These are phyloP conservation scores for Drosophila kohkoa DNA, from an alignment of 1,140 invertebrate species.

Conservation along the genomic window DNA sequence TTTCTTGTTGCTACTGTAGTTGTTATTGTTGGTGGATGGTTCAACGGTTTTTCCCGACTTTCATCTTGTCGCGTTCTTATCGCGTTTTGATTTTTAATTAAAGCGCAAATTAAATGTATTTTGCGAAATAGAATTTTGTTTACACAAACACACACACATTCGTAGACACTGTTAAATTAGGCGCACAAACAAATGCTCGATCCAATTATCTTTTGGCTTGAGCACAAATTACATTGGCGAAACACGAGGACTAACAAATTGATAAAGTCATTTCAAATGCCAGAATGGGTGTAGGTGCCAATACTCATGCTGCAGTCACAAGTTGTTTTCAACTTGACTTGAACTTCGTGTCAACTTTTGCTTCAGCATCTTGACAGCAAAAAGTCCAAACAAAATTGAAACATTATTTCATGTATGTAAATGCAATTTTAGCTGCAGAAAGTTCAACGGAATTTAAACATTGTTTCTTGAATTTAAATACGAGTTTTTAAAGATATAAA, in stretches of 20 bases:
- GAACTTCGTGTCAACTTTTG: slow-evolving; percentile 67
- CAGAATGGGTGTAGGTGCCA: not conserved
- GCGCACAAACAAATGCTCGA: slow-evolving; percentile 59
- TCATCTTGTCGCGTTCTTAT: slow-evolving; percentile 67
- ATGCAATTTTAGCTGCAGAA: not conserved
- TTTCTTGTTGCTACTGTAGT: slow-evolving; percentile 11
- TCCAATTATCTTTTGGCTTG: slow-evolving; percentile 65
- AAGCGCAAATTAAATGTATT: slow-evolving; percentile 68
- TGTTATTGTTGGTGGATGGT: slow-evolving; percentile 15
- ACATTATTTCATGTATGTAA: not conserved
- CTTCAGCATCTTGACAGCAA: not conserved
- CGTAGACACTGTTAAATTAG: slow-evolving; percentile 57
- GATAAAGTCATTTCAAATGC: slow-evolving; percentile 65
- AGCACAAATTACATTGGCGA: slow-evolving; percentile 49
- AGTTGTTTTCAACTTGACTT: slow-evolving; percentile 55
- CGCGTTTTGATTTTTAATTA: slow-evolving; percentile 81
- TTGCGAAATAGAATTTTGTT: slow-evolving; percentile 69
- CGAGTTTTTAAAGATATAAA: no score
- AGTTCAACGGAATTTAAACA: not conserved
- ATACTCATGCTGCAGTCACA: slow-evolving; percentile 15
- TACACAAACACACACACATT: slow-evolving; percentile 52
- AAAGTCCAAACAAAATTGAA: not conserved
- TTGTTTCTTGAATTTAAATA: not conserved
- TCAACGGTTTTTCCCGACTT: slow-evolving; percentile 37
- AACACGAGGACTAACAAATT: slow-evolving; percentile 39